phyloP scores from a whole-genome alignment of 2,113 vertebrate species.

The Charadrius vociferus region DNA sequence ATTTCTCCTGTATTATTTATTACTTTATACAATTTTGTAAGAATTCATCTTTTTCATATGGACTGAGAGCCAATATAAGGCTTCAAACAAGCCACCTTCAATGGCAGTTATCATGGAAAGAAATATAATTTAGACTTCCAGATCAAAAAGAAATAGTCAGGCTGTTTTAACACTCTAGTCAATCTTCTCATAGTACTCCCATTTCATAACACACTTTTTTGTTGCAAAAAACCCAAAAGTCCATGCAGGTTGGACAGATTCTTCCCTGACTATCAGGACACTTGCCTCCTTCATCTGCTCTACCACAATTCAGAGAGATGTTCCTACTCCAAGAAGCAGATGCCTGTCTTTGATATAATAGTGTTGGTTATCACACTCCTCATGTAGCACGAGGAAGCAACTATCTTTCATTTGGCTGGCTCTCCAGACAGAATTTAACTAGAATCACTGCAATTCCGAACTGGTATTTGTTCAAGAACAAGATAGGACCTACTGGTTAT shows the following conservation, averaged over 20 bases:
- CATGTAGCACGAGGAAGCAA: not conserved
- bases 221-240: accelerated
- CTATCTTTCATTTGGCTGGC: not conserved
- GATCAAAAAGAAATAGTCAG: not conserved
- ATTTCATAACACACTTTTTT: not conserved
- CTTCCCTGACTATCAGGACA: not conserved
- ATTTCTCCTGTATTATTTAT: not conserved
- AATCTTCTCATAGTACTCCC: not conserved
- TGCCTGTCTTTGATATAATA: not conserved
- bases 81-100: not conserved
- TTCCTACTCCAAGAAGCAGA: not conserved
- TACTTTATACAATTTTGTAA: not conserved
- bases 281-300: not conserved
- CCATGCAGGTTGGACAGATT: not conserved
- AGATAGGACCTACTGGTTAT: not conserved
- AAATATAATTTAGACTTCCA: not conserved
- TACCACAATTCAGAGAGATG: not conserved
- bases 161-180: not conserved
- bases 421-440: not conserved
- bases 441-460: not conserved
- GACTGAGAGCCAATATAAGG: not conserved
- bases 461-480: not conserved
- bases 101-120: not conserved
- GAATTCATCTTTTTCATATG: not conserved
- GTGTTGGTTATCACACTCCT: not conserved